A percentile compares a stretch with the other conserved stretches of the same genome.
phyloP scores from a whole-genome alignment of 2,888 invertebrate species.

The Morinoia aosen region DNA sequence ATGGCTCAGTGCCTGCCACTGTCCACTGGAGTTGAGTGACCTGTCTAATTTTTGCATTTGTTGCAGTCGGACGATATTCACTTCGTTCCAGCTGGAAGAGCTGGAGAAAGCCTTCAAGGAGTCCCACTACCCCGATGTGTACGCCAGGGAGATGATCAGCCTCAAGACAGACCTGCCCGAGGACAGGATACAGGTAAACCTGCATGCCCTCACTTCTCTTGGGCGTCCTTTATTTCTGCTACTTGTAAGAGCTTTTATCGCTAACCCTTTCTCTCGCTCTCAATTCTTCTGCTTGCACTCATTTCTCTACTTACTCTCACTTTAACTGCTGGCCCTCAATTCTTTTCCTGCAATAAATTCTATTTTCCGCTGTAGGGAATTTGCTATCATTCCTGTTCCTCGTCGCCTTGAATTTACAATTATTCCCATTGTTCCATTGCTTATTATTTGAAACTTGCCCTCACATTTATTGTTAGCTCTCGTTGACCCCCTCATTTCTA shows the following conservation, averaged over 20 bases:
- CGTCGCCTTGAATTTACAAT: too few species aligned
- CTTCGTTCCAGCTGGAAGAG: constrained; percentile 98
- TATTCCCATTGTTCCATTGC: too few species aligned
- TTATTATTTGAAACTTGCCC: too few species aligned
- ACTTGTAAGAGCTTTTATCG: background rate
- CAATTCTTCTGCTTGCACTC: background rate
- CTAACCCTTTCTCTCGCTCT: background rate
- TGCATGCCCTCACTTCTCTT: background rate
- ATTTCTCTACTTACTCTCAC: background rate
- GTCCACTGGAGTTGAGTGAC: background rate
- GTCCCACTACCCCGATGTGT: constrained; percentile 99
- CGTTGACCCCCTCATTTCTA: too few species aligned
- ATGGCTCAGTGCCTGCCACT: too few species aligned
- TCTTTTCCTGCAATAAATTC: background rate
- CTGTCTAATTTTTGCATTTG: background rate
- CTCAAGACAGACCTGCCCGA: constrained; percentile 92
- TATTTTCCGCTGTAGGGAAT: too few species aligned
- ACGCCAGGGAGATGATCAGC: constrained; percentile 94
- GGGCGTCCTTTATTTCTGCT: background rate
- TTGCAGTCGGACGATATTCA: constrained; percentile 89
- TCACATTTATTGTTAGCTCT: too few species aligned
- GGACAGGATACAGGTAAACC: constrained; percentile 91
- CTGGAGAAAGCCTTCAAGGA: constrained; percentile 99
- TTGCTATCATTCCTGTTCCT: too few species aligned
- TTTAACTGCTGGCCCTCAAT: background rate